These are phyloP conservation scores for Xerus inauris DNA, from an alignment of 2,113 vertebrate genomes.

Conservation along the genomic window DNA sequence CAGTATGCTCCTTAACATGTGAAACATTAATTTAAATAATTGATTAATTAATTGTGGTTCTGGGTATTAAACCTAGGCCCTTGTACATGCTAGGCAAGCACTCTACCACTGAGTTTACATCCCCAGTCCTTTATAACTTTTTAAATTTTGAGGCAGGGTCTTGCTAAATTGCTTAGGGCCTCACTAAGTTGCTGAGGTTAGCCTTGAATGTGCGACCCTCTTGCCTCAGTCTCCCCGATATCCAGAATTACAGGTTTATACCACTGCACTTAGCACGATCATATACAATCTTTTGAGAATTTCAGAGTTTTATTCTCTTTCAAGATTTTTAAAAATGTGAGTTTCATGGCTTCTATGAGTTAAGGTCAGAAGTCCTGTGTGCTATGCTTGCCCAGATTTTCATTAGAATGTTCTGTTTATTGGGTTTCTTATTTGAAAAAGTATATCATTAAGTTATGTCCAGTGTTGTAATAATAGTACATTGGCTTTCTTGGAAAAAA, in stretches of 20 bases:
- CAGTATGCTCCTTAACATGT: not conserved
- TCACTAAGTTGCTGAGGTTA: not conserved
- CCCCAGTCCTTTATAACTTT: no score
- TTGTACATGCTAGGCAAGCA: not conserved
- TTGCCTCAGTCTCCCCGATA: no score
- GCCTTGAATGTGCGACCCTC: not conserved
- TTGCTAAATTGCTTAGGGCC: not conserved
- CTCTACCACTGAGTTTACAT: no score
- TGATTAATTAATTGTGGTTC: not conserved
- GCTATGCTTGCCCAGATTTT: not conserved
- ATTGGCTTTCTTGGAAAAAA: not conserved
- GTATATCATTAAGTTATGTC: not conserved
- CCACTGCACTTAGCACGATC: not conserved
- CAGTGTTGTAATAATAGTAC: not conserved
- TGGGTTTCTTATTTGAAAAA: slow-evolving; percentile 17
- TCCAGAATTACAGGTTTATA: no score
- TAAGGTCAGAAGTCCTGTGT: not conserved
- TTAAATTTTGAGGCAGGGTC: not conserved
- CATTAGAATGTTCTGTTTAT: not conserved
- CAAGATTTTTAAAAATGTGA: not conserved
- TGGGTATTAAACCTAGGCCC: not conserved
- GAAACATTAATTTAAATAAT: not conserved
- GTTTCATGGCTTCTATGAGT: not conserved
- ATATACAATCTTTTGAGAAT: not conserved
- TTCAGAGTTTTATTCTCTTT: not conserved